These are phyloP conservation scores for Enteromius unitaeniatus DNA, from an alignment of 2,797 vertebrate genomes.

Conservation along the genomic window DNA sequence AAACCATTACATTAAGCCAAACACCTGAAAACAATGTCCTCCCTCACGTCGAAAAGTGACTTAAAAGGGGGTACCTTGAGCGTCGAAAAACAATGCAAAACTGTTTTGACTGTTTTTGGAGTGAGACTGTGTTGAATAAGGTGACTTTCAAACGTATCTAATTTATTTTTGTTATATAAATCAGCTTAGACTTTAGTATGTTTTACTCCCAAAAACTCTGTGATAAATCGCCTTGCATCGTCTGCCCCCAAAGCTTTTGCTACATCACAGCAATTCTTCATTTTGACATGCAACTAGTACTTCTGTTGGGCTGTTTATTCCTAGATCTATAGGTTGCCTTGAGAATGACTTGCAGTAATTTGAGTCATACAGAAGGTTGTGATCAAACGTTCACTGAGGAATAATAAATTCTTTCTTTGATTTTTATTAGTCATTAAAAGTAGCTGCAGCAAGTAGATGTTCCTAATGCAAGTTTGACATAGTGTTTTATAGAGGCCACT, in stretches of 20 bases:
- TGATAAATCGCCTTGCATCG: slow-evolving; percentile 27
- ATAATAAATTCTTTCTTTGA: background rate
- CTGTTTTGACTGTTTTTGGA: too few species aligned
- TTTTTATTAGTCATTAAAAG: background rate
- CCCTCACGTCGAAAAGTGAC: too few species aligned
- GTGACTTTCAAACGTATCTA: background rate
- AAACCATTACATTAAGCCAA: too few species aligned
- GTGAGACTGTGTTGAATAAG: background rate
- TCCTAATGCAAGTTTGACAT: background rate
- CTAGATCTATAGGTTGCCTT: slow-evolving; percentile 38
- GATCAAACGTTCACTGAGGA: background rate
- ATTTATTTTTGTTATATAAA: background rate
- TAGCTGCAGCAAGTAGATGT: background rate
- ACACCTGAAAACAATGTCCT: too few species aligned
- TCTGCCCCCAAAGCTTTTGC: slow-evolving; percentile 21
- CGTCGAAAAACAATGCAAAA: too few species aligned
- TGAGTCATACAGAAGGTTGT: background rate
- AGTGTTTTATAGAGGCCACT: background rate
- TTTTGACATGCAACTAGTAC: slow-evolving; percentile 35
- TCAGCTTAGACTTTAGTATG: background rate
- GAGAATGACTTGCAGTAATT: slow-evolving; percentile 9
- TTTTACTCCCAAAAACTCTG: background rate
- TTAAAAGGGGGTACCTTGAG: too few species aligned
- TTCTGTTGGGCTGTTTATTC: slow-evolving; percentile 15
- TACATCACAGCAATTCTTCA: slow-evolving; percentile 43